Percentiles rank a stretch among this genome's conserved stretches.
phyloP scores from a whole-genome alignment of 2,888 invertebrate species.

The Portevinia maculata region DNA sequence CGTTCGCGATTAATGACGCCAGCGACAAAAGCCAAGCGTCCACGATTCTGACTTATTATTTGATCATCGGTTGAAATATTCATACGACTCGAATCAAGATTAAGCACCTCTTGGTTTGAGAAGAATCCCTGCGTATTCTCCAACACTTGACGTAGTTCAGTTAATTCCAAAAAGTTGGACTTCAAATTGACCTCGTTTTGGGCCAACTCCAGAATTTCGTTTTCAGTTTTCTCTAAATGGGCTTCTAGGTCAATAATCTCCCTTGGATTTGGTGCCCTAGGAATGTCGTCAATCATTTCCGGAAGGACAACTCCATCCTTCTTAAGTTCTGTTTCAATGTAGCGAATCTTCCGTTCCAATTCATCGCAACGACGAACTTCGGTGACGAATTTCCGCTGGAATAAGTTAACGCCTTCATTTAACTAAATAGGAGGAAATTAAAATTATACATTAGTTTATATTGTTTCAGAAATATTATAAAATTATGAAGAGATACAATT shows the following conservation, averaged over 20 bases:
- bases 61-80: slow-evolving; percentile 88
- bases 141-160: slow-evolving; percentile 94
- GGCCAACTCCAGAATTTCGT: slow-evolving; percentile 96
- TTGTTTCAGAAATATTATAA: too few relatives aligned
- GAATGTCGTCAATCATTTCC: slow-evolving; percentile 85
- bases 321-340: slow-evolving; percentile 90
- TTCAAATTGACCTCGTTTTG: slow-evolving; percentile 96
- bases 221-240: slow-evolving; percentile 97
- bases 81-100: slow-evolving; percentile 84
- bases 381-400: slow-evolving; percentile 92
- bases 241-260: slow-evolving; percentile 92
- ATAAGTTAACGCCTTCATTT: slow-evolving; percentile 90
- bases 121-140: slow-evolving; percentile 90
- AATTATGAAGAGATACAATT: too few relatives aligned
- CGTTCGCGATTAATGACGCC: slow-evolving; percentile 93
- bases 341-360: slow-evolving; percentile 91
- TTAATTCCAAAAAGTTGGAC: slow-evolving; percentile 95
- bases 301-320: slow-evolving; percentile 89
- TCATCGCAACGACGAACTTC: slow-evolving; percentile 94
- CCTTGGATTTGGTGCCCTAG: slow-evolving; percentile 89
- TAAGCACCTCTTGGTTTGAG: slow-evolving; percentile 79
- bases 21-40: slow-evolving; percentile 88
- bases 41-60: slow-evolving; percentile 78
- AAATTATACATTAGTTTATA: not conserved
- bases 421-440: slow-evolving; percentile 84